Evolutionary conservation across 2,113 vertebrate genomes (phyloP).

Genomic region (Erythrocebus patas): DNA sequence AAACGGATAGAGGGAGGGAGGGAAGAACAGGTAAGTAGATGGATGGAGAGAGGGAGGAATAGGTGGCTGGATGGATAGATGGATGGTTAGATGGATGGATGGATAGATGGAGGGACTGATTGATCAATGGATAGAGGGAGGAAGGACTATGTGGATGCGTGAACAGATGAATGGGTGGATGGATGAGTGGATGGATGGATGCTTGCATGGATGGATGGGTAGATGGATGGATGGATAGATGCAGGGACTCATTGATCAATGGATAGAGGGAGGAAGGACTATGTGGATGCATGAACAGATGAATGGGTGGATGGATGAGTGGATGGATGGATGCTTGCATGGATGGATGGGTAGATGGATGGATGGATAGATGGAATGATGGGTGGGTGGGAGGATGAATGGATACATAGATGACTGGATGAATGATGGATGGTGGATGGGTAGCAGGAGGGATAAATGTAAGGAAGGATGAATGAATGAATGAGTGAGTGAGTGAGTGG

Average conservation of each 20-base stretch:
- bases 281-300: not conserved
- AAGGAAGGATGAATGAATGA: not conserved
- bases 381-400: not conserved
- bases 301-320: not conserved
- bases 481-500: no score
- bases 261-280: not conserved
- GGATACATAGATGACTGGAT: not conserved
- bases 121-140: no score
- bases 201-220: not conserved
- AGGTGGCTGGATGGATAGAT: not conserved
- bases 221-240: no score
- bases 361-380: not conserved
- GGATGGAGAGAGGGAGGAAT: not conserved
- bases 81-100: not conserved
- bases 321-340: accelerated
- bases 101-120: no score
- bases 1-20: not conserved
- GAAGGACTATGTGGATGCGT: no score
- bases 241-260: not conserved
- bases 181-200: not conserved
- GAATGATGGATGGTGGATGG: not conserved
- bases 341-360: no score
- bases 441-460: not conserved
- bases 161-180: not conserved
- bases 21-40: no score